Base-by-base conservation (phyloP, 2,113 vertebrate genomes). In the Orycteropus afer region DNA sequence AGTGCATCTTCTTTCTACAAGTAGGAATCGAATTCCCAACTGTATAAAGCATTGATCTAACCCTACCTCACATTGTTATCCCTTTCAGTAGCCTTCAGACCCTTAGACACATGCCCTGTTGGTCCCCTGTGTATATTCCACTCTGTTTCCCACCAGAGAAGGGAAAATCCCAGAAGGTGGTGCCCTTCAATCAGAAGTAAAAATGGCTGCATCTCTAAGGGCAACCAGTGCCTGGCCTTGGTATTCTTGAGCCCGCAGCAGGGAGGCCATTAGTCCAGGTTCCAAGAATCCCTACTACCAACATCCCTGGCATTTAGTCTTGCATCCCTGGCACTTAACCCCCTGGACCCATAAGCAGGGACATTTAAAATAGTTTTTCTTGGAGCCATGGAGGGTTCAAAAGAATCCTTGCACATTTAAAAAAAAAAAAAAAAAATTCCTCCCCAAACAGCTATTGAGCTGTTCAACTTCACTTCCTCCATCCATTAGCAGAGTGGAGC, bases 121-220 rank as follows among this genome's bases (percentile, higher is more conserved):
- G 73, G 76, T 90, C 88, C 45, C 53, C 37, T 11, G 73, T 74
- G n/a, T 42, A 18, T 79, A 71, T 65, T 90, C 85, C 69, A 45
- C 55, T 89, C 69, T 71, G 49, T 93, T 96, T 96, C 94, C 92
- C 74, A 89, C 78, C 78, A 92, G 73, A 91, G 86, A 95, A 94
- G 78, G 86, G 85, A 82, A 94, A 96, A 90, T 90, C 92, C 85
- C 92, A 83, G 92, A 97, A 97, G 89, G 91, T 95, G 81, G 67
- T 95, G 74, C 94, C 88, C 92, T 97, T 90, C 69, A 45, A 51
- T 90, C 90, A 90, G 88, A 92, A 97, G 95, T 95, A 80, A 96
- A 96, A 96, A 93, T 86, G 92, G 90, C 95, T 96, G 87, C 95
- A 96, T 97, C 96, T 97, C 97, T 97, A 90, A 95, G 96, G 97